phyloP scores from a whole-genome alignment of 2,113 vertebrate species.

The Dissostichus mawsoni region DNA sequence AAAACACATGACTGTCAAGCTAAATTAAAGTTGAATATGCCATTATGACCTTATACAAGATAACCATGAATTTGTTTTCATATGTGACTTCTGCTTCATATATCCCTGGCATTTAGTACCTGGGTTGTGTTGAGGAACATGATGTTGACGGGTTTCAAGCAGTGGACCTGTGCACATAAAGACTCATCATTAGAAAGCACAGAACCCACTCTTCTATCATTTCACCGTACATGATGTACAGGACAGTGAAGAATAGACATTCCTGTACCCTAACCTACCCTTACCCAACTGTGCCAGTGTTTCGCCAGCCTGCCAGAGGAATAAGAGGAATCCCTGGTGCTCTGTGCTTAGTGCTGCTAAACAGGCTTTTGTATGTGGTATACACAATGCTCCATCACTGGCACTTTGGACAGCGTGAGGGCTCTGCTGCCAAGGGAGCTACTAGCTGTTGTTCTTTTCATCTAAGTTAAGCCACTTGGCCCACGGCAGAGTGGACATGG shows the following conservation, averaged over 20 bases:
- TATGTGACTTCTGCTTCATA: neutral
- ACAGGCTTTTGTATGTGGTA: constrained; percentile 79
- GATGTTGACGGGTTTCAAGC: neutral
- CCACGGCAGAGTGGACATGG: constrained; percentile 74
- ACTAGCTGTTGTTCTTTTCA: constrained; percentile 84
- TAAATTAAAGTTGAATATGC: neutral
- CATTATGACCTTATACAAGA: no score
- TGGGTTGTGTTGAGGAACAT: neutral
- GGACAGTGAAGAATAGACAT: constrained; percentile 52
- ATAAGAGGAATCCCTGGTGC: constrained; percentile 66
- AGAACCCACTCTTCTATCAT: neutral
- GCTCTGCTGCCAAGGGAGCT: constrained; percentile 80
- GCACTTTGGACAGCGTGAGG: constrained; percentile 75
- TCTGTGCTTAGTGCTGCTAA: constrained; percentile 76
- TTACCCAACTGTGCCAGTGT: constrained; percentile 54
- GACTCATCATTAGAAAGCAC: neutral
- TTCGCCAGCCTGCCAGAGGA: constrained; percentile 49
- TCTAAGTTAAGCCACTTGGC: constrained; percentile 87
- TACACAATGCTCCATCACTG: constrained; percentile 77
- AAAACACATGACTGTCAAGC: neutral
- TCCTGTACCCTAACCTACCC: constrained; percentile 52
- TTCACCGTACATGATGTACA: constrained; percentile 26
- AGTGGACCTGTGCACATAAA: neutral
- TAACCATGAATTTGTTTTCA: neutral
- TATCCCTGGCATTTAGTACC: neutral